These are phyloP conservation scores for Hyposoter dolosus DNA, from an alignment of 2,888 invertebrate species.

Conservation along the genomic window DNA sequence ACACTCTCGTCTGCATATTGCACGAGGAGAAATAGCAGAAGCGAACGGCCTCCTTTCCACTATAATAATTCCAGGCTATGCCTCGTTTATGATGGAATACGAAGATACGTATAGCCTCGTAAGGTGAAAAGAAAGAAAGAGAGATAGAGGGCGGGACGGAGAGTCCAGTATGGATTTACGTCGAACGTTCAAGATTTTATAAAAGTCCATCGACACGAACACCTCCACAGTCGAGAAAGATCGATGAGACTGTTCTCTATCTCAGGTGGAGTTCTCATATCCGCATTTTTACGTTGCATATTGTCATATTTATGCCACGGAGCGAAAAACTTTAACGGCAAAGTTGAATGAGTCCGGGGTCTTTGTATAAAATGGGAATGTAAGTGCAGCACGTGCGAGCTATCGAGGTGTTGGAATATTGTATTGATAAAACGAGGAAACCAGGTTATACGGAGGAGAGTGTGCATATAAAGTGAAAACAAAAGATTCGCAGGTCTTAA, in stretches of 20 bases:
- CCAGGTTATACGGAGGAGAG: not conserved
- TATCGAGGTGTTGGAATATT: slow-evolving; percentile 1
- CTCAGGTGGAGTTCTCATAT: not conserved
- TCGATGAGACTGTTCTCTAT: slow-evolving; percentile 22
- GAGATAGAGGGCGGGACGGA: slow-evolving; percentile 28
- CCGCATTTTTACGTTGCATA: not conserved
- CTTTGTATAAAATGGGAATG: not conserved
- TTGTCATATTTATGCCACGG: not conserved
- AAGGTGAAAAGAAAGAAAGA: slow-evolving; percentile 36
- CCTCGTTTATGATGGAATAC: slow-evolving; percentile 17
- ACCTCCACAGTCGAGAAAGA: not conserved
- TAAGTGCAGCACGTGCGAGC: not conserved
- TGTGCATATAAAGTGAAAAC: slow-evolving; percentile 9
- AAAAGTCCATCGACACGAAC: not conserved
- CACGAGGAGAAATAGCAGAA: slow-evolving; percentile 16
- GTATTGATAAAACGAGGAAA: not conserved
- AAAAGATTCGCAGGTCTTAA: not conserved
- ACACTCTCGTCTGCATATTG: slow-evolving; percentile 35
- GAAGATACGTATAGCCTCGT: slow-evolving; percentile 23
- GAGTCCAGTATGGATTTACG: slow-evolving; percentile 55
- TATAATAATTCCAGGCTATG: slow-evolving; percentile 17
- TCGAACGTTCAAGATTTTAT: slow-evolving; percentile 23
- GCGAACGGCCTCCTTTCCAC: slow-evolving; percentile 35
- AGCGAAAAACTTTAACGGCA: too few species aligned
- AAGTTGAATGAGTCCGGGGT: not conserved